Evolutionary conservation across 2,888 invertebrate species (phyloP).

Genomic region (Strigamia maritima): DNA sequence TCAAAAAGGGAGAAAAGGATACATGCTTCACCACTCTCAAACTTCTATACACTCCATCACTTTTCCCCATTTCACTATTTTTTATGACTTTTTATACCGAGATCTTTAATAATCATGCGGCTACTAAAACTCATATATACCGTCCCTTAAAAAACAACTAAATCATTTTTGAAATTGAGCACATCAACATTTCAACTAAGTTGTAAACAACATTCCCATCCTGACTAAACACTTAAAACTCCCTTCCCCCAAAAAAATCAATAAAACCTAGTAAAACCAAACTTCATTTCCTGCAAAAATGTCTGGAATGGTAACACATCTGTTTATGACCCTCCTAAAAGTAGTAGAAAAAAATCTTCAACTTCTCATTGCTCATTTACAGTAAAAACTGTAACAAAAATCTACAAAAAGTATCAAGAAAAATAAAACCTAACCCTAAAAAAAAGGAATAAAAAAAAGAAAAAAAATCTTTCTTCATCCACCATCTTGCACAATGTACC

Average conservation of each 20-base stretch:
- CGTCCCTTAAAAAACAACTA: background rate
- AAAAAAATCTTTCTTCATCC: constrained; percentile 18
- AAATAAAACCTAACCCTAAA: background rate
- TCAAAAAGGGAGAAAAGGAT: constrained; percentile 21
- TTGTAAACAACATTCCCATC: constrained; percentile 28
- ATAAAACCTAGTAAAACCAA: constrained; percentile 26
- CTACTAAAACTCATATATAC: background rate
- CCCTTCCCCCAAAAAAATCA: background rate
- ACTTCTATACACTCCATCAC: background rate
- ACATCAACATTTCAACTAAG: constrained; percentile 9
- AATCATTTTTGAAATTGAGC: constrained; percentile 6
- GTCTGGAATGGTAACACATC: constrained; percentile 28
- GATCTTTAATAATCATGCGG: constrained; percentile 12
- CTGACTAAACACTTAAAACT: constrained; percentile 8
- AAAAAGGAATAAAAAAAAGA: background rate
- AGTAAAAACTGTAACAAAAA: constrained; percentile 27
- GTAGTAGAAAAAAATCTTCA: constrained; percentile 7
- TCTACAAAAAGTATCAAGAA: constrained; percentile 12
- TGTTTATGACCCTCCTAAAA: constrained; percentile 22
- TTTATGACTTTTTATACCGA: constrained; percentile 5
- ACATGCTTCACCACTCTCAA: constrained; percentile 31
- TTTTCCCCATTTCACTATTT: background rate
- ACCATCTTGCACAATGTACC: constrained; percentile 34
- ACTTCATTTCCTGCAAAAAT: constrained; percentile 34
- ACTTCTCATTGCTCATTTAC: constrained; percentile 6